phyloP scores from a whole-genome alignment of 1,140 invertebrate species.

The Drosophila ananassae region DNA sequence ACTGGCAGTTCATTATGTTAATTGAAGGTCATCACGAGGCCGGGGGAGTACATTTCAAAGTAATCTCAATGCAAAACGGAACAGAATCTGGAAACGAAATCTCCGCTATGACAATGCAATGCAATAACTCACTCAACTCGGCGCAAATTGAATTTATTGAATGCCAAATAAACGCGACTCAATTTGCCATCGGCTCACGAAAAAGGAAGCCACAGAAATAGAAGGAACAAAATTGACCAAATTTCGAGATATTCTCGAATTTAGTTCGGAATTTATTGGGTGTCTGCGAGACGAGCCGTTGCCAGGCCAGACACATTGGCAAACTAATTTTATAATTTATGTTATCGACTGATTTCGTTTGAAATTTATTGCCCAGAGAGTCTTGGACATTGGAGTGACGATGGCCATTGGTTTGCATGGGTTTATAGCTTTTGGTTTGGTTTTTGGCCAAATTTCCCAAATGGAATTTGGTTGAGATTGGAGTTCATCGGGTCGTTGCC shows the following conservation, averaged over 20 bases:
- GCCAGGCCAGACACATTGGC: slow-evolving; percentile 30
- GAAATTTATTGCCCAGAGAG: slow-evolving; percentile 50
- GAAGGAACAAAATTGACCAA: slow-evolving; percentile 18
- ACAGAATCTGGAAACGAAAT: slow-evolving; percentile 6
- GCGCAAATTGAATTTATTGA: slow-evolving; percentile 58
- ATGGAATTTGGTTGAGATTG: neutral
- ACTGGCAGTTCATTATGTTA: slow-evolving; percentile 3
- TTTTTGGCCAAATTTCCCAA: neutral
- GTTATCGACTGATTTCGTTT: slow-evolving; percentile 57
- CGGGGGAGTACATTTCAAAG: neutral
- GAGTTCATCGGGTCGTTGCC: slow-evolving; percentile 6
- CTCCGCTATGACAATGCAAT: slow-evolving; percentile 14
- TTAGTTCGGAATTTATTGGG: slow-evolving; percentile 45
- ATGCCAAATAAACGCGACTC: slow-evolving; percentile 27
- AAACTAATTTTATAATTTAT: slow-evolving; percentile 69
- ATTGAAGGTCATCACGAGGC: slow-evolving; percentile 8
- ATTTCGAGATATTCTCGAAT: slow-evolving; percentile 24
- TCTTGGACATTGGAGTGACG: slow-evolving; percentile 2
- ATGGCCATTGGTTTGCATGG: slow-evolving; percentile 27
- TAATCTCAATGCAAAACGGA: neutral
- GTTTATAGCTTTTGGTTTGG: slow-evolving; percentile 14
- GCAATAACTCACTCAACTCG: slow-evolving; percentile 42
- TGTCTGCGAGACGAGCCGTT: slow-evolving; percentile 32
- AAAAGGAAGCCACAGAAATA: neutral
- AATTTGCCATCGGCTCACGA: slow-evolving; percentile 43